Conservation (phyloP, 2,888 invertebrate genomes). For the Tolmerus cingulatus region DNA sequence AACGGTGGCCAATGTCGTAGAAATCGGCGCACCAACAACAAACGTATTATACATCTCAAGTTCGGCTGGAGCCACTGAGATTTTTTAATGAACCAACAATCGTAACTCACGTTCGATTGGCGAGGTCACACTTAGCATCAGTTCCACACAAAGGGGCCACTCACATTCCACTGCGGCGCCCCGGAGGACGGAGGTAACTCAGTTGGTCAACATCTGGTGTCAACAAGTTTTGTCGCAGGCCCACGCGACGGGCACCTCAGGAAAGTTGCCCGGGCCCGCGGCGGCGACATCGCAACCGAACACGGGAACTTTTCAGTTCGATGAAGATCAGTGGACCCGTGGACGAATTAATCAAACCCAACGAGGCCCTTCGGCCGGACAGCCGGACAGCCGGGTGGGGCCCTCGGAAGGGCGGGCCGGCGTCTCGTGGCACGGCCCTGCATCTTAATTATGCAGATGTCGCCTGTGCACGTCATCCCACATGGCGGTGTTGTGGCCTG, state of each 20-base stretch:
- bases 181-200: background rate
- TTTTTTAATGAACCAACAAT: background rate
- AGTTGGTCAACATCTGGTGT: background rate
- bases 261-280: background rate
- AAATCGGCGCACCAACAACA: background rate
- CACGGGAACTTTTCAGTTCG: background rate
- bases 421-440: background rate
- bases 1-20: background rate
- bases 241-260: background rate
- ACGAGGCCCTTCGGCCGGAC: background rate
- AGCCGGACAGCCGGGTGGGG: background rate
- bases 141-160: background rate
- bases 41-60: background rate
- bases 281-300: background rate
- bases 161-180: background rate
- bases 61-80: background rate
- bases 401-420: background rate
- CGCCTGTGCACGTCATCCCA: background rate
- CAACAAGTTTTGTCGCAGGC: background rate
- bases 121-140: background rate
- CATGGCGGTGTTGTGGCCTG: background rate
- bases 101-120: background rate
- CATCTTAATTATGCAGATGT: slow-evolving; percentile 28
- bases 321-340: background rate
- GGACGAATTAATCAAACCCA: slow-evolving; percentile 13